Conservation (phyloP, 37 sponge, comb jelly and placozoan species). For the Theonella swinhoei region DNA sequence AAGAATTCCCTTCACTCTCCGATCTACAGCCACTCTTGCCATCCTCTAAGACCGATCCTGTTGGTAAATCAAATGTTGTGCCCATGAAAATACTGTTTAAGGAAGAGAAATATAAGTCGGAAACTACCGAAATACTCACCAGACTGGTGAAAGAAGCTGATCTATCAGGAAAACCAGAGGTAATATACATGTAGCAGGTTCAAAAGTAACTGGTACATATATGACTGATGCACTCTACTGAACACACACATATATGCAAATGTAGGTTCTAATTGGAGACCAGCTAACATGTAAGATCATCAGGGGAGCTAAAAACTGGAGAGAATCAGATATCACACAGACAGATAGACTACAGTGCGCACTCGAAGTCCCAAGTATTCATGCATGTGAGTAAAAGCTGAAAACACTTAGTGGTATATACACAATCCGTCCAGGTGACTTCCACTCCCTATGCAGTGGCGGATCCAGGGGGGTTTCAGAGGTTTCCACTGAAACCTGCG, state of each 20-base stretch:
- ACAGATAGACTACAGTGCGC: conserved; percentile 13
- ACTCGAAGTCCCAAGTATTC: conserved; percentile 20
- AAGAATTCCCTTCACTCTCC: background rate
- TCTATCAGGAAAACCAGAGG: conserved; percentile 10
- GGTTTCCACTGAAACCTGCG: no score
- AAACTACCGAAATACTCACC: conserved; percentile 22
- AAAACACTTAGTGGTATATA: background rate
- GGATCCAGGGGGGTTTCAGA: no score
- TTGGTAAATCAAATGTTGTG: background rate
- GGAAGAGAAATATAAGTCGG: conserved; percentile 20
- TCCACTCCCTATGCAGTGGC: conserved; percentile 44
- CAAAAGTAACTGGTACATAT: background rate
- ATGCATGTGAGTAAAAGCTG: background rate
- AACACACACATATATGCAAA: background rate
- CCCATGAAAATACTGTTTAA: conserved; percentile 31
- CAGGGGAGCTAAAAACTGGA: conserved; percentile 4
- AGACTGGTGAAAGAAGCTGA: background rate
- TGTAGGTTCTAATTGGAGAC: conserved; percentile 24
- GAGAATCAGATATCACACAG: background rate
- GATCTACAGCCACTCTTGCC: background rate
- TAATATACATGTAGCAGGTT: background rate
- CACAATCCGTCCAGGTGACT: conserved; percentile 4
- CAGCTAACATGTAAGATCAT: conserved; percentile 28
- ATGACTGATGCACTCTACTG: background rate
- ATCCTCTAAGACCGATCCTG: background rate